phyloP scores from a whole-genome alignment of 2,113 vertebrate genomes.

The Coregonus clupeaformis region DNA sequence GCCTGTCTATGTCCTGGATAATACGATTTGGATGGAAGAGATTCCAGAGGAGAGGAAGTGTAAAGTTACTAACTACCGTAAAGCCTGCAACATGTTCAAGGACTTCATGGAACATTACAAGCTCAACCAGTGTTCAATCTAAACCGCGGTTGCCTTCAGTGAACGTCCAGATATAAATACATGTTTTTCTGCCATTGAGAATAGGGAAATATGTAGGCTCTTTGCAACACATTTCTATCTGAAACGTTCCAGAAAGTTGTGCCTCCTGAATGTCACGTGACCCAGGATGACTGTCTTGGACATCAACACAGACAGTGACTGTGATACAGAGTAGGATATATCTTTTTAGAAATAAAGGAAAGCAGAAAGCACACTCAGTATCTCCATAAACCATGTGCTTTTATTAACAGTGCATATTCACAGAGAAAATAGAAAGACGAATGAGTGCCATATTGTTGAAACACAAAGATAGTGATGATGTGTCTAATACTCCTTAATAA shows the following conservation, averaged over 20 bases:
- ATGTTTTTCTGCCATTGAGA: no score
- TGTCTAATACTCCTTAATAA: slow-evolving; percentile 40
- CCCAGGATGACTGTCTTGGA: no score
- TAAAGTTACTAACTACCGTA: slow-evolving; percentile 44
- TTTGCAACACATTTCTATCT: no score
- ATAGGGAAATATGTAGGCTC: no score
- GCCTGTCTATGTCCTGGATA: slow-evolving; percentile 65
- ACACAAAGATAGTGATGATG: slow-evolving; percentile 30
- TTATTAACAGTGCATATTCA: slow-evolving; percentile 80
- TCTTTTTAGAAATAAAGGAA: neutral
- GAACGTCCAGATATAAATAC: no score
- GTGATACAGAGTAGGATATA: no score
- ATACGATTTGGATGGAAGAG: slow-evolving; percentile 68
- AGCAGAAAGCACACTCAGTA: slow-evolving; percentile 1
- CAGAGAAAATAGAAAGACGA: slow-evolving; percentile 59
- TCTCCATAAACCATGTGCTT: slow-evolving; percentile 77
- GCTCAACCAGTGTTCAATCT: slow-evolving; percentile 39
- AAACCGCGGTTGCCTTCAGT: neutral
- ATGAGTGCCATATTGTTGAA: slow-evolving; percentile 30
- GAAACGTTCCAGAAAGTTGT: no score
- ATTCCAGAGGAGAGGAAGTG: slow-evolving; percentile 51
- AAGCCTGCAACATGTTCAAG: slow-evolving; percentile 54
- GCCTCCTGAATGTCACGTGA: no score
- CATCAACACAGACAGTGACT: no score
- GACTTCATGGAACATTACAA: slow-evolving; percentile 43